phyloP scores from a whole-genome alignment of 2,113 vertebrate genomes.

The Thalassoma bifasciatum region DNA sequence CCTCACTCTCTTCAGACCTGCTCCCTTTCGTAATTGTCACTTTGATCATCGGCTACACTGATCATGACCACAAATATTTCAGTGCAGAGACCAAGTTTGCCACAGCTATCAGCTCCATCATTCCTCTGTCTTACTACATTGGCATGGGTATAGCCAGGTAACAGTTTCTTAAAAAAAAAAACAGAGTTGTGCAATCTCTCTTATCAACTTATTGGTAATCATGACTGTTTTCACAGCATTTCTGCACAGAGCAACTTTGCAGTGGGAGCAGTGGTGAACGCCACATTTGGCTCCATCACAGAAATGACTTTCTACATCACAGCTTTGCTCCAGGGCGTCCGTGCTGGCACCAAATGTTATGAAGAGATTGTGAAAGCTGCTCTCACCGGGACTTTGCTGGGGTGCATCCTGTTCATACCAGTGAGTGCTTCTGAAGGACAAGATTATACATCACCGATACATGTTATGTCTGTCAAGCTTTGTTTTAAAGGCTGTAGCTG shows the following conservation, averaged over 20 bases:
- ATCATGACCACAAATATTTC: conserved; percentile 80
- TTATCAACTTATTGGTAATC: background rate
- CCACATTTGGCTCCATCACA: conserved; percentile 90
- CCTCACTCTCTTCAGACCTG: conserved; percentile 75
- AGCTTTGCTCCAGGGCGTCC: conserved; percentile 86
- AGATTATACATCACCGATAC: too few relatives aligned
- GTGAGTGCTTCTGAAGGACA: conserved; percentile 75
- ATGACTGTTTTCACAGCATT: conserved; percentile 77
- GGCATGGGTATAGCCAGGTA: conserved; percentile 95
- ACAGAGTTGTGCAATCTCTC: background rate
- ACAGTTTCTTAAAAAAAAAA: background rate
- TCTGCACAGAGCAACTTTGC: conserved; percentile 93
- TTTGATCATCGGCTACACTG: conserved; percentile 85
- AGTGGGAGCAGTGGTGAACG: conserved; percentile 90
- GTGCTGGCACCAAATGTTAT: conserved; percentile 84
- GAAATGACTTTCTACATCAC: conserved; percentile 95
- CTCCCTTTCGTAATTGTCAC: conserved; percentile 85
- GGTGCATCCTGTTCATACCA: conserved; percentile 89
- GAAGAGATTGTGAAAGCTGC: conserved; percentile 90
- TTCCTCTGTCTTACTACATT: conserved; percentile 92
- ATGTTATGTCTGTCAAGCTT: too few relatives aligned
- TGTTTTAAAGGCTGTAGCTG: too few relatives aligned
- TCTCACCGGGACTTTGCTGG: conserved; percentile 87
- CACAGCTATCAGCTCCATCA: conserved; percentile 86
- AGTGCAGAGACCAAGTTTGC: conserved; percentile 84